Percentiles rank a stretch among this genome's conserved stretches.
Conservation (phyloP, 2,888 invertebrate species). For the Sinhomidia bicolor region DNA sequence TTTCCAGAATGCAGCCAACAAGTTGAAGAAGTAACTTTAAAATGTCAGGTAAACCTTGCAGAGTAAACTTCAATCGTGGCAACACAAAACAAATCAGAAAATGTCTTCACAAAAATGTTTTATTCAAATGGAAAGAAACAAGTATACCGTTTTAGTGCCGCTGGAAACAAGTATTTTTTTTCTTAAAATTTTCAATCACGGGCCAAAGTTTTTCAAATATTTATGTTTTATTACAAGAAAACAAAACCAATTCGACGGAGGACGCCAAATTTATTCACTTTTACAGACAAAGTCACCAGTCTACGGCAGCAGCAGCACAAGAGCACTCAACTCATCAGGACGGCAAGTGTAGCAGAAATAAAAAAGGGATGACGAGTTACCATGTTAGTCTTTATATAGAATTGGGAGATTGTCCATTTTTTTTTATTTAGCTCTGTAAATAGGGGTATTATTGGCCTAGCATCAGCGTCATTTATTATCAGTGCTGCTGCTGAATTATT, state of each 20-base stretch:
- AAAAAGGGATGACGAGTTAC: conserved; percentile 59
- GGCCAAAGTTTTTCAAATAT: too few relatives aligned
- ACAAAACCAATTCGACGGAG: not conserved
- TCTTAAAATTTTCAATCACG: too few relatives aligned
- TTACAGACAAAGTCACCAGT: not conserved
- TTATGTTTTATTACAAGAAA: not conserved
- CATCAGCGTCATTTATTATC: not conserved
- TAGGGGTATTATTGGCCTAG: not conserved
- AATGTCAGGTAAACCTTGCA: too few relatives aligned
- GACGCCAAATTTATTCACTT: not conserved
- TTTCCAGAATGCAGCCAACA: too few relatives aligned
- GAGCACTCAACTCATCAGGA: not conserved
- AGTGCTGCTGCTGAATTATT: not conserved
- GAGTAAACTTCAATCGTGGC: too few relatives aligned
- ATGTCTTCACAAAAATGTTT: too few relatives aligned
- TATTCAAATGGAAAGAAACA: too few relatives aligned
- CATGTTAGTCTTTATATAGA: conserved; percentile 62
- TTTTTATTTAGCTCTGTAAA: too few relatives aligned
- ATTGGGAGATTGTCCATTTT: conserved; percentile 1
- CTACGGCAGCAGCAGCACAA: not conserved
- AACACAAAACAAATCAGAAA: too few relatives aligned
- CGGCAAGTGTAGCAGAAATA: conserved; percentile 12
- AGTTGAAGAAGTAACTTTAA: too few relatives aligned
- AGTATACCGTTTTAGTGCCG: too few relatives aligned
- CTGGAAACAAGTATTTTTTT: too few relatives aligned